A percentile compares a stretch with the other conserved stretches of the same genome.
phyloP scores from a whole-genome alignment of 2,113 vertebrate genomes.

The Nerophis lumbriciformis region DNA sequence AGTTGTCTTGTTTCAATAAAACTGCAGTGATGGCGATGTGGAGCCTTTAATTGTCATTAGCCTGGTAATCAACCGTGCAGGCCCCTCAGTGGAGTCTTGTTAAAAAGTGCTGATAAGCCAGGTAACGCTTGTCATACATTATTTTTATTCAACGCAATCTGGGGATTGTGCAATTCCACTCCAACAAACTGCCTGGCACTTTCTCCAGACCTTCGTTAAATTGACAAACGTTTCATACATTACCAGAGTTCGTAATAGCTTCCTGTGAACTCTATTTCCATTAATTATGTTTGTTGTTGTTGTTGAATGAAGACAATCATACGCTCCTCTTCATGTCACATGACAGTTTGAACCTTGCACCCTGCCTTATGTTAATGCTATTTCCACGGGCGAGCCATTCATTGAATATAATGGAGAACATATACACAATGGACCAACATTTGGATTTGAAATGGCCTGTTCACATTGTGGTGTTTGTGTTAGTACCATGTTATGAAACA shows the following conservation, averaged over 20 bases:
- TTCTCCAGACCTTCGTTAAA: background rate
- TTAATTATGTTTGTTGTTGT: background rate
- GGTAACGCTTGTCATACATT: conserved; percentile 36
- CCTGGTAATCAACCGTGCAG: conserved; percentile 19
- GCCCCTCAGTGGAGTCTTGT: conserved; percentile 39
- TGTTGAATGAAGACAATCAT: background rate
- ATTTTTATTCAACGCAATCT: too few relatives aligned
- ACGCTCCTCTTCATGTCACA: conserved; percentile 18
- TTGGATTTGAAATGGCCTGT: too few relatives aligned
- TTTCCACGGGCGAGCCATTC: conserved; percentile 1
- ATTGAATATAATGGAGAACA: too few relatives aligned
- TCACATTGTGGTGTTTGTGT: too few relatives aligned
- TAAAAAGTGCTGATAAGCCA: conserved; percentile 24
- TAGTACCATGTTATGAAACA: background rate
- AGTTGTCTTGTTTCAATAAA: background rate
- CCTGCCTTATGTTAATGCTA: conserved; percentile 11
- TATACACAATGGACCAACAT: too few relatives aligned
- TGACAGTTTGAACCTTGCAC: conserved; percentile 44
- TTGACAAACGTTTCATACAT: too few relatives aligned
- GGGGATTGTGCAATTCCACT: too few relatives aligned
- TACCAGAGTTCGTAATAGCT: background rate
- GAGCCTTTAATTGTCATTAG: conserved; percentile 26
- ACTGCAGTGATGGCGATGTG: background rate
- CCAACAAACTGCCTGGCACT: background rate
- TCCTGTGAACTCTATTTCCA: too few relatives aligned